Percentiles rank a stretch among this genome's conserved stretches.
phyloP scores from a whole-genome alignment of 1,140 invertebrate genomes.

The Saccostrea echinata region DNA sequence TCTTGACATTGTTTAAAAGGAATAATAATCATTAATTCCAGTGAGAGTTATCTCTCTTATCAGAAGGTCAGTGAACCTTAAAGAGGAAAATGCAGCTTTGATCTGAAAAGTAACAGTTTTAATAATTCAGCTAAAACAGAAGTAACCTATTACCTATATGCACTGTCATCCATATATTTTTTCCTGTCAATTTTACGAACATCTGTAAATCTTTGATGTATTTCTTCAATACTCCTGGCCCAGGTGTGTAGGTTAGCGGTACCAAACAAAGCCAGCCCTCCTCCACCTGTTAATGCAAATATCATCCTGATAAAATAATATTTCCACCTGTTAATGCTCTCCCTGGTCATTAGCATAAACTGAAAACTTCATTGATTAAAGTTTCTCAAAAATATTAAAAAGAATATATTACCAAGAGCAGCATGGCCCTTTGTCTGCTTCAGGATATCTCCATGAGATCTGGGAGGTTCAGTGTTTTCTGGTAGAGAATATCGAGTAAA shows the following conservation, averaged over 20 bases:
- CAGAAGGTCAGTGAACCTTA: too few species aligned
- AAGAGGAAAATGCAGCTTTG: too few species aligned
- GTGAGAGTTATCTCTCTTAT: too few species aligned
- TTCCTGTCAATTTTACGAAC: conserved; percentile 85
- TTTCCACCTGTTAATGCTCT: conserved; percentile 68
- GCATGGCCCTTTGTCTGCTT: conserved; percentile 88
- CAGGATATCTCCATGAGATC: conserved; percentile 87
- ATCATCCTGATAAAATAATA: neutral
- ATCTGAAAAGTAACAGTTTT: too few species aligned
- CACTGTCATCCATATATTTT: conserved; percentile 92
- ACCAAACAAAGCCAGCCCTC: conserved; percentile 93
- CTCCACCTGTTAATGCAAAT: conserved; percentile 78
- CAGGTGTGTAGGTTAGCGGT: conserved; percentile 94
- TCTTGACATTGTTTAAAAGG: too few species aligned
- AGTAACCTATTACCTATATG: conserved; percentile 83
- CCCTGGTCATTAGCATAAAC: neutral
- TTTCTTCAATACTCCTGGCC: conserved; percentile 88
- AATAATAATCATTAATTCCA: conserved; percentile 10
- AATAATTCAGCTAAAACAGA: too few species aligned
- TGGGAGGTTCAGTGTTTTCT: conserved; percentile 76
- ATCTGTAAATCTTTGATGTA: conserved; percentile 84
- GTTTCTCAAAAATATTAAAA: neutral
- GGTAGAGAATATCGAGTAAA: conserved; percentile 90
- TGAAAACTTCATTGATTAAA: neutral
- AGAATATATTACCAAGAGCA: conserved; percentile 86